Conservation (phyloP, 2,797 vertebrate species). For the Malacoctenus gilli region DNA sequence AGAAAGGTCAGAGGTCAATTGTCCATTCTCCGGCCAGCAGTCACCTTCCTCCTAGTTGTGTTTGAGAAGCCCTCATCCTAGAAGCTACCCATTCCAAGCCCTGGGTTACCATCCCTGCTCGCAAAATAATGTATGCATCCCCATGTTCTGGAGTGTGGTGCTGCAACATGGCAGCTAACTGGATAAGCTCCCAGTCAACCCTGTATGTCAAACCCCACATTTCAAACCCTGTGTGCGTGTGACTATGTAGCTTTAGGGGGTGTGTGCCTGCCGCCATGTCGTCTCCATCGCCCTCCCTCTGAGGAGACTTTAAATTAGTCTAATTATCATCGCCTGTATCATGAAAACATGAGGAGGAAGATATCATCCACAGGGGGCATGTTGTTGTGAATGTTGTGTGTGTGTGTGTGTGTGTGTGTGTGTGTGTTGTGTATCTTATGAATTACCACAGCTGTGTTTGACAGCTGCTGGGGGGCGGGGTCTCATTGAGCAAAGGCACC, state of each 20-base stretch:
- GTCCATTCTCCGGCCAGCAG: too few relatives aligned
- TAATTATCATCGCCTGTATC: slow-evolving; percentile 75
- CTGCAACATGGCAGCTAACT: slow-evolving; percentile 45
- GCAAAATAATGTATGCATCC: slow-evolving; percentile 28
- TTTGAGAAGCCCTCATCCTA: too few relatives aligned
- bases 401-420: slow-evolving; percentile 45
- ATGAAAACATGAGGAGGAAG: slow-evolving; percentile 70
- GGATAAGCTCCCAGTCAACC: slow-evolving; percentile 73
- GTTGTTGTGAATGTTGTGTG: slow-evolving; percentile 21
- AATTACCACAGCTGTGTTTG: slow-evolving; percentile 75
- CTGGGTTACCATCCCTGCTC: slow-evolving; percentile 10
- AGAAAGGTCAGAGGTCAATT: too few relatives aligned
- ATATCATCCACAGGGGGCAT: slow-evolving; percentile 57
- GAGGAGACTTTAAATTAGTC: slow-evolving; percentile 77
- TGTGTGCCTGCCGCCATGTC: slow-evolving; percentile 55
- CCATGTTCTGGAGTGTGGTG: slow-evolving; percentile 38
- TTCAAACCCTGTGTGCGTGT: too few relatives aligned
- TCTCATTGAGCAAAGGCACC: slow-evolving; percentile 54
- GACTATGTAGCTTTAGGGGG: slow-evolving; percentile 30
- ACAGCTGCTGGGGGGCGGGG: slow-evolving; percentile 72
- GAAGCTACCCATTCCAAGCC: too few relatives aligned
- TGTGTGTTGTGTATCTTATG: slow-evolving; percentile 65
- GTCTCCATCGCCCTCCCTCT: slow-evolving; percentile 51
- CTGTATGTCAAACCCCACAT: slow-evolving; percentile 34
- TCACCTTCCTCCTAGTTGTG: too few relatives aligned